Evolutionary conservation across 2,113 vertebrate species (phyloP), one percentile per base, ranked within the genome.

Genomic region (Nycticebus coucang): DNA sequence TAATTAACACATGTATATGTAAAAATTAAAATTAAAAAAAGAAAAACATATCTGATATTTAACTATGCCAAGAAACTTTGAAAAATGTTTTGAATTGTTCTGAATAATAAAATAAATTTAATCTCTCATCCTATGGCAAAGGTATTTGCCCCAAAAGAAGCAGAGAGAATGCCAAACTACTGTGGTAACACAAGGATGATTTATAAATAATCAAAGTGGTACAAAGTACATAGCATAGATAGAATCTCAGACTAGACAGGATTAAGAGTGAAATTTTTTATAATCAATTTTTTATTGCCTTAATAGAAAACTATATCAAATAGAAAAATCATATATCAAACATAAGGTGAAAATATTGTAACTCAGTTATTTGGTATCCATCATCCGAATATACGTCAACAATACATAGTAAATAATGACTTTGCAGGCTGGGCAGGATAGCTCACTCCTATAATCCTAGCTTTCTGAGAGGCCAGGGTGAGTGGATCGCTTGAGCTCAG

Each of bases 11-110:
- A 41, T 41, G 41, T 41, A 41, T 41, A 41, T 41, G 41, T 41
- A 41, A 41, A 41, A 41, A 41, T 41, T 41, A 41, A 41, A 41
- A 41, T 41, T 41, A 41, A 41, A 41, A 41, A 41, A 41, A 87
- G 37, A 13, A 93, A 94, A 89, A 94, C 17, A 91, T 41, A 95
- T 79, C 75, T 97, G 87, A n/a, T 33, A 84, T 37, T 95, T 94
- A 17, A 75, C 50, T 30, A 82, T 75, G 92, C 92, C 95, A 97
- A 88, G 84, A 95, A 96, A 88, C 10, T 94, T 85, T 82, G 53
- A 19, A 83, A 97, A 89, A 68, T 82, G 68, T 91, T 95, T 95
- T 93, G 17, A 81, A 84, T 62, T 95, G 6, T 35, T 90, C 62
- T 86, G 45, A 87, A 64, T 81, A 80, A 77, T 60, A 55, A 95